Evolutionary conservation across 1,140 invertebrate species (phyloP).

Genomic region (Leguminivora glycinivorella): DNA sequence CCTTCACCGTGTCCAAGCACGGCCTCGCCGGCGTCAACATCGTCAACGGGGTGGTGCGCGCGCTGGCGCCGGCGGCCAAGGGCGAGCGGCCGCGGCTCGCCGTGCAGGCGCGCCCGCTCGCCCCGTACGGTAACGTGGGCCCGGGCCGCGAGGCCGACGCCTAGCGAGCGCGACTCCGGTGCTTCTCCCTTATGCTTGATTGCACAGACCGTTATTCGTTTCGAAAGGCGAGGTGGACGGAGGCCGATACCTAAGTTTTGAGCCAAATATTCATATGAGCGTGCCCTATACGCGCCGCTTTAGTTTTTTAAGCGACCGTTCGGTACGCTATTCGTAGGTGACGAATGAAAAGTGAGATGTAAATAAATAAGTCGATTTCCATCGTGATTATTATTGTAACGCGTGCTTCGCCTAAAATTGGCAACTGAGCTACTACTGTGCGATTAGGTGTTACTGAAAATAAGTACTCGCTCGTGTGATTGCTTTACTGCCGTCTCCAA

Average conservation of each 20-base stretch:
- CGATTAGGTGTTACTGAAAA: not conserved
- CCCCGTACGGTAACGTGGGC: conserved; percentile 34
- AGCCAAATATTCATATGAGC: too few species aligned
- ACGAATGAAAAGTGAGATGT: not conserved
- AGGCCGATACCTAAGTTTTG: too few species aligned
- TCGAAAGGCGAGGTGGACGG: not conserved
- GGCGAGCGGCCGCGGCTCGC: conserved; percentile 57
- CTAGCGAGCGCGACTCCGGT: not conserved
- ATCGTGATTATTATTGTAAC: not conserved
- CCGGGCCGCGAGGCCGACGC: conserved; percentile 33
- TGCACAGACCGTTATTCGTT: conserved; percentile 32
- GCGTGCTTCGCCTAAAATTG: not conserved
- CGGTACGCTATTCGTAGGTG: too few species aligned
- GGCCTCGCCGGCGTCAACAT: conserved; percentile 58
- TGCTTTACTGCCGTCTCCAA: not conserved
- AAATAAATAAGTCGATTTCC: too few species aligned
- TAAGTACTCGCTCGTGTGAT: too few species aligned
- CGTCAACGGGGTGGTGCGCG: conserved; percentile 33
- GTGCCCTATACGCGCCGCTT: too few species aligned
- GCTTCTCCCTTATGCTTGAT: conserved; percentile 19
- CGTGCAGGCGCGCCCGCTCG: conserved; percentile 48
- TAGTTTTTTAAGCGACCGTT: too few species aligned
- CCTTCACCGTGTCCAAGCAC: conserved; percentile 67
- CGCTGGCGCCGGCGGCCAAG: conserved; percentile 38
- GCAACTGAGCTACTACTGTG: not conserved